Base-by-base conservation (phyloP, 2,113 vertebrate genomes). In the Barnardius zonarius region DNA sequence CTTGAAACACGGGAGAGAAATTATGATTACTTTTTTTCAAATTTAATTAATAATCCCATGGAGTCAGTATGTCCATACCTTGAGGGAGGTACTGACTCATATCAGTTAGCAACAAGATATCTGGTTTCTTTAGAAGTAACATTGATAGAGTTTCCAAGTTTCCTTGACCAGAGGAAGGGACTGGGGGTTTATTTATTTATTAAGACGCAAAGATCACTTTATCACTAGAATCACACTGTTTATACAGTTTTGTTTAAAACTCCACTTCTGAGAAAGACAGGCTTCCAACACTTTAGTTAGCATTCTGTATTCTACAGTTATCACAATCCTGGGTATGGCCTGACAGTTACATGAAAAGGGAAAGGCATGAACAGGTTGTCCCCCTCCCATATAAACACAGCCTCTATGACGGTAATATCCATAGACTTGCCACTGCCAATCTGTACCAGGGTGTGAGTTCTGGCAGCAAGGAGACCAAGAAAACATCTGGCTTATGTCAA, bases 21-120 rank as follows among this genome's bases (percentile, higher is more conserved):
- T 77, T 88, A 73, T 80, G 15, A 81, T 86, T 85, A 73, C 9
- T 24, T 67, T 87, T 88, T 86, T 82, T 77, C 25, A 82, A 82
- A 83, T 81, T 81, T 93, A 94, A 68, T 88, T 93, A 84, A 37
- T 84, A 92, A 91, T 86, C 54, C 52, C 64, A 67, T 24, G 25
- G 43, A 86, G 43, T 86, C 80, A 95, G 28, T 81, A 91, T 55
- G 64, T 75, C 52, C 1, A 0, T 93, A 91, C 69, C 88, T 93
- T 72, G 51, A 95, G 83, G 80, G 74, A 91, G 57, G 43, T n/a
- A 74, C 43, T 90, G 86, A 54, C 49, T 92, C 37, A 16, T 63
- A 61, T 77, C 72, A 77, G 61, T 86, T 90, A 82, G 25, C 39
- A 86, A 41, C 8, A 76, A 93, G 17, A 20, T 39, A 86, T 86